Evolutionary conservation across 37 sponge, comb jelly and placozoan species (phyloP).

Genomic region (Spongilla lacustris): DNA sequence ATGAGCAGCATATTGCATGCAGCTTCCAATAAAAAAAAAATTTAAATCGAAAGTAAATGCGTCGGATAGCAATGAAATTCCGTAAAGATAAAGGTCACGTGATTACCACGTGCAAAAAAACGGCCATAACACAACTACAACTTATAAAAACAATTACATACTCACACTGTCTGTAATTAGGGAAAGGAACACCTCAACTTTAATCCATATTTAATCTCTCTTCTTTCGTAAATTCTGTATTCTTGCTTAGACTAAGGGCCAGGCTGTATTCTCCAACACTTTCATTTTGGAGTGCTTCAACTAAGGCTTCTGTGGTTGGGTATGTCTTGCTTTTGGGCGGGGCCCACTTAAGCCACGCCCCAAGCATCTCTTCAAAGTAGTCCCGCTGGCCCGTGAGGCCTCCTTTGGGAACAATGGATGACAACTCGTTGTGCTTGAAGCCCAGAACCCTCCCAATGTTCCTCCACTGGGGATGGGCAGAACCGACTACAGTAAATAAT

Average conservation of each 20-base stretch:
- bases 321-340: background rate
- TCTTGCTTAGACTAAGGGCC: background rate
- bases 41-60: too few relatives aligned
- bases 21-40: too few relatives aligned
- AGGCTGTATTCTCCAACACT: background rate
- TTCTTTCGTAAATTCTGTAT: too few relatives aligned
- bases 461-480: slow-evolving; percentile 3
- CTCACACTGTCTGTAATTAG: too few relatives aligned
- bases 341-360: slow-evolving; percentile 13
- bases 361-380: slow-evolving; percentile 12
- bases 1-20: too few relatives aligned
- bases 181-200: too few relatives aligned
- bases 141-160: too few relatives aligned
- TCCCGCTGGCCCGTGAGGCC: background rate
- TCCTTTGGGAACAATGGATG: background rate
- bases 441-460: background rate
- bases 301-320: background rate
- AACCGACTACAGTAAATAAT: background rate
- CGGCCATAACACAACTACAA: too few relatives aligned
- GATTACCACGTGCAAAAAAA: too few relatives aligned
- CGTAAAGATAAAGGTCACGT: too few relatives aligned
- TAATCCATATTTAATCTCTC: too few relatives aligned
- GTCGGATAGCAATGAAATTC: too few relatives aligned
- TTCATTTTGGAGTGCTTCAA: background rate
- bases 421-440: background rate